Percentiles rank a stretch among this genome's conserved stretches.
Evolutionary conservation across 2,888 invertebrate genomes (phyloP).

Genomic region (Girardia tigrina): DNA sequence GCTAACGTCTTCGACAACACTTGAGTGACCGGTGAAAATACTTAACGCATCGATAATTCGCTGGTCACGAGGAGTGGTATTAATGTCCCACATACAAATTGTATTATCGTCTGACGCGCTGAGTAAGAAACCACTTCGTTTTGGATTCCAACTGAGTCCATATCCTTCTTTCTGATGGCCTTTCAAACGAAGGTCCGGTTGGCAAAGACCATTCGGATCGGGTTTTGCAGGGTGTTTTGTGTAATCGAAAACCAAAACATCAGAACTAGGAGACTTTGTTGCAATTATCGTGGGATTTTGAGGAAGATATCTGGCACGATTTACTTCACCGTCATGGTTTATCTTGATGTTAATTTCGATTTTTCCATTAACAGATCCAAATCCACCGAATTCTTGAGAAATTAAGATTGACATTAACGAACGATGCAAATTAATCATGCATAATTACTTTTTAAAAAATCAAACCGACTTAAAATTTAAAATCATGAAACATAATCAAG

Average conservation of each 20-base stretch:
- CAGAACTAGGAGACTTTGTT: conserved; percentile 97
- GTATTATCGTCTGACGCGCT: conserved; percentile 93
- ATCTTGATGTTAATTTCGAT: conserved; percentile 99
- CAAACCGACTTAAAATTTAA: too few species aligned
- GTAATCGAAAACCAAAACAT: too few species aligned
- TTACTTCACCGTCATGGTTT: conserved; percentile 98
- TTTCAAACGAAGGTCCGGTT: conserved; percentile 81
- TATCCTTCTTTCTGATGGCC: conserved; percentile 93
- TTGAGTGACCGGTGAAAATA: conserved; percentile 92
- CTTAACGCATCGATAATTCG: conserved; percentile 90
- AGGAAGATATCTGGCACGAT: conserved; percentile 95
- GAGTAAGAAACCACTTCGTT: conserved; percentile 81
- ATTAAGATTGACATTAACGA: too few species aligned
- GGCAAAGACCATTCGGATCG: conserved; percentile 89
- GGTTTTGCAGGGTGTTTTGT: conserved; percentile 96
- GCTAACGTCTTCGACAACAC: conserved; percentile 89
- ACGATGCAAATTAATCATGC: too few species aligned
- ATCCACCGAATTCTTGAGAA: conserved; percentile 99
- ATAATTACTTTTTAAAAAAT: too few species aligned
- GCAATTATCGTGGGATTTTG: conserved; percentile 98
- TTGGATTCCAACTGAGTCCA: conserved; percentile 96
- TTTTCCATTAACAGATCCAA: conserved; percentile 94
- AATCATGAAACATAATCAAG: too few species aligned
- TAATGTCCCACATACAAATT: conserved; percentile 97
- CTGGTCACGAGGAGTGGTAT: conserved; percentile 75